phyloP scores from a whole-genome alignment of 92 coral and sea anemone genomes.

The Isaurus tuberculatus region DNA sequence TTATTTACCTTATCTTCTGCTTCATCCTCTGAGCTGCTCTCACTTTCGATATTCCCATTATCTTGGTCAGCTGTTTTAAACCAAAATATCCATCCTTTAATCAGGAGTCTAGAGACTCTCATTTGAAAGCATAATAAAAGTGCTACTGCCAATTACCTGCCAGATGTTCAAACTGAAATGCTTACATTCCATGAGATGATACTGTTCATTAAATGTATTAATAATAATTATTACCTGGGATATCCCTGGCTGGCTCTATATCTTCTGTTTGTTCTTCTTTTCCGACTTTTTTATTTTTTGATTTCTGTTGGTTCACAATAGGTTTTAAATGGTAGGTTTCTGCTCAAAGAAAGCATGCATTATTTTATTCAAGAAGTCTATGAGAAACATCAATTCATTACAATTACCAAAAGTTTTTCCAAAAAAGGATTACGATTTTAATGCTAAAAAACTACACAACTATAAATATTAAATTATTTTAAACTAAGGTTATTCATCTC shows the following conservation, averaged over 20 bases:
- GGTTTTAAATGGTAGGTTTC: not conserved
- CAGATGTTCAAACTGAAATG: no score
- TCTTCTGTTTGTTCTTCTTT: constrained; percentile 1
- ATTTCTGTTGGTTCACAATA: constrained; percentile 2
- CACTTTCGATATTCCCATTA: constrained; percentile 33
- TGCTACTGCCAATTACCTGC: not conserved
- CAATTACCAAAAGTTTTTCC: no score
- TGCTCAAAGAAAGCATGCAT: not conserved
- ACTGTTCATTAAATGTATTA: not conserved
- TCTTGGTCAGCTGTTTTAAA: constrained; percentile 9
- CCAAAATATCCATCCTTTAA: not conserved
- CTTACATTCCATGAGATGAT: not conserved
- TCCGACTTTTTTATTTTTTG: constrained; percentile 24
- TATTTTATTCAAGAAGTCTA: not conserved
- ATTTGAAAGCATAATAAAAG: not conserved
- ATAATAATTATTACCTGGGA: not conserved
- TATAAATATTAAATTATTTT: no score
- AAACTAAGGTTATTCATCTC: no score
- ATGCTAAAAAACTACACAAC: no score
- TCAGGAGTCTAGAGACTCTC: not conserved
- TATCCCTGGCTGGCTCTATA: not conserved
- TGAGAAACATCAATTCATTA: no score
- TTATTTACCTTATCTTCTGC: constrained; percentile 64
- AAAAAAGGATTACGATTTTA: no score
- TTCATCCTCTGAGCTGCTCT: constrained; percentile 81